Evolutionary conservation across 1,140 invertebrate species (phyloP).

Genomic region (Anagrus nilaparvatae): DNA sequence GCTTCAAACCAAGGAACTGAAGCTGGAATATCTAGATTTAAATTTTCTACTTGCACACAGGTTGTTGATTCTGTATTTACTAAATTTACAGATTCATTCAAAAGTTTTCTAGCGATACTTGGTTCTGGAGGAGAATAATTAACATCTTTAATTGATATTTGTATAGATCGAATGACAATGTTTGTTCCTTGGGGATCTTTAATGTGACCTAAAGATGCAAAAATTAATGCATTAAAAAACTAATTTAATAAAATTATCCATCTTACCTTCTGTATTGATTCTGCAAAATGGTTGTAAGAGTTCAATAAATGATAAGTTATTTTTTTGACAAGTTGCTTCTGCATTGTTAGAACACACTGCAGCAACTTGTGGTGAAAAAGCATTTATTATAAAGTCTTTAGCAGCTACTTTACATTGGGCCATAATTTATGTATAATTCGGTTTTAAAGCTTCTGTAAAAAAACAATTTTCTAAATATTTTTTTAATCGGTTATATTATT

Average conservation of each 20-base stretch:
- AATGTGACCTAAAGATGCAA: slow-evolving; percentile 56
- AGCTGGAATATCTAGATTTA: slow-evolving; percentile 55
- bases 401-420: slow-evolving; percentile 55
- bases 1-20: slow-evolving; percentile 90
- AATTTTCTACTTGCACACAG: slow-evolving; percentile 38
- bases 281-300: slow-evolving; percentile 82
- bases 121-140: slow-evolving; percentile 70
- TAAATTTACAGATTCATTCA: slow-evolving; percentile 76
- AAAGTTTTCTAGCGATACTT: slow-evolving; percentile 70
- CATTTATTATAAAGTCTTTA: slow-evolving; percentile 78
- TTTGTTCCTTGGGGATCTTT: slow-evolving; percentile 69
- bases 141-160: slow-evolving; percentile 71
- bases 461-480: too few relatives aligned
- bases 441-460: too few relatives aligned
- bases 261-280: slow-evolving; percentile 65
- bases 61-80: slow-evolving; percentile 55
- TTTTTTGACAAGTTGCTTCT: slow-evolving; percentile 75
- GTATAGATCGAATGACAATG: slow-evolving; percentile 66
- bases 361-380: slow-evolving; percentile 82
- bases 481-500: too few relatives aligned
- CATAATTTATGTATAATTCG: slow-evolving; percentile 41
- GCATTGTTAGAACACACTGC: slow-evolving; percentile 72
- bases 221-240: slow-evolving; percentile 5
- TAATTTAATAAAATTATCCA: slow-evolving; percentile 18
- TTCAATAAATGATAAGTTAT: slow-evolving; percentile 84